Percentiles rank a stretch among this genome's conserved stretches.
phyloP scores from a whole-genome alignment of 1,140 invertebrate genomes.

The Helicoverpa zea region DNA sequence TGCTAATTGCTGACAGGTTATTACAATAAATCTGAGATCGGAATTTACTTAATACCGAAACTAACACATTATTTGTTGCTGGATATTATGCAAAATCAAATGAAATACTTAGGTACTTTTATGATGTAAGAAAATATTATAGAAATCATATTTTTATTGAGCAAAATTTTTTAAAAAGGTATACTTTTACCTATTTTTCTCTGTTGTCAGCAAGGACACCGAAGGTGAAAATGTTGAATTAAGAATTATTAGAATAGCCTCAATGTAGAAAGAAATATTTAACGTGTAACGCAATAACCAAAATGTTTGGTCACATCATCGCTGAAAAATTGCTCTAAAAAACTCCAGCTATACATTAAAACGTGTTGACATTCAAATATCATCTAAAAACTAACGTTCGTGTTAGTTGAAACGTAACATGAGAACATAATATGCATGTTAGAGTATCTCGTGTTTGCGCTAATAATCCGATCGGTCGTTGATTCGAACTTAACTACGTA shows the following conservation, averaged over 20 bases:
- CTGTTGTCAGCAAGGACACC: too few species aligned
- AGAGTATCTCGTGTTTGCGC: neutral
- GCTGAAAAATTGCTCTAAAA: neutral
- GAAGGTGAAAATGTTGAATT: too few species aligned
- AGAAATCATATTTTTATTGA: too few species aligned
- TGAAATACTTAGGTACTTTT: too few species aligned
- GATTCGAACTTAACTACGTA: neutral
- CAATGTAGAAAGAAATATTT: too few species aligned
- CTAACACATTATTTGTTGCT: neutral
- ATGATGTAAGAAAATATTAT: too few species aligned
- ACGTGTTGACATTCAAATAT: conserved; percentile 30
- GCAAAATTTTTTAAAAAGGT: too few species aligned
- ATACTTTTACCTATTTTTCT: too few species aligned
- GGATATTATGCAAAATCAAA: too few species aligned
- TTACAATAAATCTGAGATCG: neutral
- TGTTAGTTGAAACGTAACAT: neutral
- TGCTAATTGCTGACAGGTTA: conserved; percentile 1
- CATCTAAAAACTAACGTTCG: conserved; percentile 1
- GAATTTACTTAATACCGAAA: neutral
- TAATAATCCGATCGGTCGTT: conserved; percentile 1
- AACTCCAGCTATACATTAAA: neutral
- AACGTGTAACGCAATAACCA: too few species aligned
- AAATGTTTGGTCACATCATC: neutral
- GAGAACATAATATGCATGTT: neutral
- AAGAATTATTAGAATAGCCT: too few species aligned